phyloP scores from a whole-genome alignment of 2,888 invertebrate genomes.

The Drymonia ruficornis region DNA sequence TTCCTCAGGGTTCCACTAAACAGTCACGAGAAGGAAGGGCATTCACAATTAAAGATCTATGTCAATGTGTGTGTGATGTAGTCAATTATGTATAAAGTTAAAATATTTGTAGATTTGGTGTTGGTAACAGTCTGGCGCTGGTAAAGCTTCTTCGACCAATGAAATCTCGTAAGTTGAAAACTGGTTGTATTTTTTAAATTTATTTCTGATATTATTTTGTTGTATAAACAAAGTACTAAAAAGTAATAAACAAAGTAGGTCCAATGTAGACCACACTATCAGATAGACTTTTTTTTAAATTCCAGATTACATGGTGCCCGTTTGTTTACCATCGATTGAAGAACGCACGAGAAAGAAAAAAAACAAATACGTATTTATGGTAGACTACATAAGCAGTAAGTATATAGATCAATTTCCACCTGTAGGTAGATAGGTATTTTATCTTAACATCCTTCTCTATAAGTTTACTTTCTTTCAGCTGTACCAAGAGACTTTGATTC shows the following conservation, averaged over 20 bases:
- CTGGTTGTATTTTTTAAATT: too few relatives aligned
- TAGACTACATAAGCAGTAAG: constrained; percentile 73
- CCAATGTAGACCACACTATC: too few relatives aligned
- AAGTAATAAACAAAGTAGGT: too few relatives aligned
- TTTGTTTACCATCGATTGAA: constrained; percentile 61
- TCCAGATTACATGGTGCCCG: constrained; percentile 70
- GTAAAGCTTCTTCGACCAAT: constrained; percentile 68
- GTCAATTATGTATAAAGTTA: neutral
- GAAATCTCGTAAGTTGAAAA: constrained; percentile 61
- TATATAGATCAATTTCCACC: constrained; percentile 17
- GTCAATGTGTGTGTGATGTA: too few relatives aligned
- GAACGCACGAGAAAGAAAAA: constrained; percentile 59
- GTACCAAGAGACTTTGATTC: constrained; percentile 70
- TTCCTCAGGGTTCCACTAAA: too few relatives aligned
- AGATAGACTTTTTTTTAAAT: constrained; percentile 11
- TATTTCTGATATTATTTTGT: too few relatives aligned
- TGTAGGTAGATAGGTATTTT: too few relatives aligned
- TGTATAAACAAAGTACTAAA: too few relatives aligned
- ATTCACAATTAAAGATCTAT: too few relatives aligned
- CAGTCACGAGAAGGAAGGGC: too few relatives aligned
- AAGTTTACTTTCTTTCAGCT: constrained; percentile 42
- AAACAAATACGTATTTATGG: constrained; percentile 58
- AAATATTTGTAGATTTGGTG: constrained; percentile 59
- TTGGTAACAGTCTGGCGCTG: constrained; percentile 69
- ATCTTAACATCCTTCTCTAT: too few relatives aligned